Conservation (phyloP, 2,797 vertebrate species). For the Carduelis carduelis region DNA sequence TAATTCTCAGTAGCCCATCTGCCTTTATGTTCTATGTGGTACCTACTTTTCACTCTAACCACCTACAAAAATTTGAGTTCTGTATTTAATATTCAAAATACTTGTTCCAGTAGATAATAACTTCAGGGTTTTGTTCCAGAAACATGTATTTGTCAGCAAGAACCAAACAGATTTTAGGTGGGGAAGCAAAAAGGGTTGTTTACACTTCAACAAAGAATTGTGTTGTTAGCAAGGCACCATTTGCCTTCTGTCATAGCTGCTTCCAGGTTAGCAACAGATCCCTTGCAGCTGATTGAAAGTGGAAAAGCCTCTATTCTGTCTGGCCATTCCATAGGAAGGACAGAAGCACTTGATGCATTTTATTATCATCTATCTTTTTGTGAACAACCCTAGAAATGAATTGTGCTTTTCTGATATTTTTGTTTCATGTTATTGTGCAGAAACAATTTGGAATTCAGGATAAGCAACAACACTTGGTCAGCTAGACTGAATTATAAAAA, state of each 20-base stretch:
- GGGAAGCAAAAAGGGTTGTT: background rate
- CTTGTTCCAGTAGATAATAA: background rate
- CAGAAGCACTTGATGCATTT: background rate
- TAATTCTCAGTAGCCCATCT: conserved; percentile 1
- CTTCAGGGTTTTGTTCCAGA: background rate
- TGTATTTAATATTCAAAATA: background rate
- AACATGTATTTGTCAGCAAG: background rate
- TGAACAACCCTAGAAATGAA: background rate
- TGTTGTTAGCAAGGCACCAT: background rate
- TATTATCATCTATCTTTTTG: background rate
- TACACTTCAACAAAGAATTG: background rate
- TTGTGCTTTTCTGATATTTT: background rate
- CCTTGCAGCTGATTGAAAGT: background rate
- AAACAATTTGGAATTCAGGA: background rate
- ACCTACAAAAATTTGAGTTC: background rate
- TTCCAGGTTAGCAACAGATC: background rate
- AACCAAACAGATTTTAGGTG: background rate
- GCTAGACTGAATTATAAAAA: background rate
- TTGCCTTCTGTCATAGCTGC: background rate
- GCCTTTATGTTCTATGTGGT: background rate
- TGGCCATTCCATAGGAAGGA: background rate
- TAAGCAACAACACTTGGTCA: background rate
- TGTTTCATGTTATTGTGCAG: background rate
- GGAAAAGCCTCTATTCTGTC: background rate
- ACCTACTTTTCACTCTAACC: background rate